Percentiles rank a stretch among this genome's conserved stretches.
These are phyloP conservation scores for Hedya salicella DNA, from an alignment of 2,888 invertebrate genomes.

Conservation along the genomic window DNA sequence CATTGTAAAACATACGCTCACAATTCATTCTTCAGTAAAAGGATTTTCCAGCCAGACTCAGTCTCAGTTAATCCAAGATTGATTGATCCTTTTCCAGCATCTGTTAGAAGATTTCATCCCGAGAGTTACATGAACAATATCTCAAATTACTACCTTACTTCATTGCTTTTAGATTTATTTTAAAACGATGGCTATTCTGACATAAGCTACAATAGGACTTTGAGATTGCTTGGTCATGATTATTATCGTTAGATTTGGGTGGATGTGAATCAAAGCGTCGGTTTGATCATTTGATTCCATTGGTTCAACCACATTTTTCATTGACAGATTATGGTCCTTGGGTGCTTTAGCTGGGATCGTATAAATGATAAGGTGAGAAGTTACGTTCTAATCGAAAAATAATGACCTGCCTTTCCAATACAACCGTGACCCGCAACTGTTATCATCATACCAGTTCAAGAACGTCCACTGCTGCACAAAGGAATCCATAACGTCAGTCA, in stretches of 20 bases:
- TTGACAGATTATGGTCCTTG: not conserved
- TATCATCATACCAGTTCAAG: no score
- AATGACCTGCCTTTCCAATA: no score
- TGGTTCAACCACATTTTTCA: not conserved
- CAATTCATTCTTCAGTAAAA: constrained; percentile 18
- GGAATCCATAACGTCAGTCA: no score
- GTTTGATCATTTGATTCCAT: not conserved
- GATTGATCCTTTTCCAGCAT: constrained; percentile 27
- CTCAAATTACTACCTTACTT: not conserved
- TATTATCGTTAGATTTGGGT: not conserved
- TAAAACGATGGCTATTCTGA: not conserved
- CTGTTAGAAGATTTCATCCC: constrained; percentile 4
- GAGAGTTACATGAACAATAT: not conserved
- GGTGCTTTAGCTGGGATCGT: not conserved
- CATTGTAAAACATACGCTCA: constrained; percentile 28
- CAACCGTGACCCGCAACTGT: no score
- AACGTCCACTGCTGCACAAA: no score
- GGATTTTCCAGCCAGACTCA: constrained; percentile 20
- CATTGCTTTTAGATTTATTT: not conserved
- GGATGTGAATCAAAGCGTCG: not conserved
- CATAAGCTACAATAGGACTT: not conserved
- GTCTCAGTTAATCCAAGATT: constrained; percentile 31
- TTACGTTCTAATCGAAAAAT: not conserved
- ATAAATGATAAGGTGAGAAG: not conserved
- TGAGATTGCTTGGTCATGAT: not conserved